Evolutionary conservation across 2,888 invertebrate species (phyloP).

Genomic region (Lasioglossum leucozonium): DNA sequence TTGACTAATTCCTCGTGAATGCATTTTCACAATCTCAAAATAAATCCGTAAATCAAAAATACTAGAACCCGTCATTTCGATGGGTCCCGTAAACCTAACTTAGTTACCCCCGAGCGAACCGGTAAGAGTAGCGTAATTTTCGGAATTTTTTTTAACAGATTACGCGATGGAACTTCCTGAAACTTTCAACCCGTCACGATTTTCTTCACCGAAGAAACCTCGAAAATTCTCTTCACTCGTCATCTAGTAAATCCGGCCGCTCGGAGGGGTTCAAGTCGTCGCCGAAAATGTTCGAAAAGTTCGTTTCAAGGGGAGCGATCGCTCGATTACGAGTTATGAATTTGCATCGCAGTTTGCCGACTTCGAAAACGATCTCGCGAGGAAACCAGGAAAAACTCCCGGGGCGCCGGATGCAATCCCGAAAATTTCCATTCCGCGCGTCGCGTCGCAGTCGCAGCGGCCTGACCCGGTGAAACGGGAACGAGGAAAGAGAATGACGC

Average conservation of each 20-base stretch:
- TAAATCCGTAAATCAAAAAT: no score
- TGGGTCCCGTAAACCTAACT: no score
- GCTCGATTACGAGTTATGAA: neutral
- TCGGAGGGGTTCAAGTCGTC: no score
- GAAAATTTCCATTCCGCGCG: constrained; percentile 9
- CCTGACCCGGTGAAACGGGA: neutral
- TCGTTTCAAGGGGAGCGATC: no score
- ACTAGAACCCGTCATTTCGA: no score
- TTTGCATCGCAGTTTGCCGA: neutral
- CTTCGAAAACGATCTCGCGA: neutral
- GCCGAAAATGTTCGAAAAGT: no score
- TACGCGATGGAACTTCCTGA: neutral
- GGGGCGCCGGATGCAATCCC: neutral
- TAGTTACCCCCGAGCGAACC: neutral
- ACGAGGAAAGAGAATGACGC: constrained; percentile 23
- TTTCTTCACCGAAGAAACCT: neutral
- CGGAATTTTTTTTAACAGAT: neutral
- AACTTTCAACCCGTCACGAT: neutral
- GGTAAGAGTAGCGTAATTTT: neutral
- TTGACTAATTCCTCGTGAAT: no score
- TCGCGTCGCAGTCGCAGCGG: neutral
- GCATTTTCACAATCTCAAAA: no score
- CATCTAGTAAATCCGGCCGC: neutral
- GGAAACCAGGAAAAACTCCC: neutral
- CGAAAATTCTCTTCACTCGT: neutral